Conservation (phyloP, 2,797 vertebrate genomes). For the Macroramphosus scolopax region DNA sequence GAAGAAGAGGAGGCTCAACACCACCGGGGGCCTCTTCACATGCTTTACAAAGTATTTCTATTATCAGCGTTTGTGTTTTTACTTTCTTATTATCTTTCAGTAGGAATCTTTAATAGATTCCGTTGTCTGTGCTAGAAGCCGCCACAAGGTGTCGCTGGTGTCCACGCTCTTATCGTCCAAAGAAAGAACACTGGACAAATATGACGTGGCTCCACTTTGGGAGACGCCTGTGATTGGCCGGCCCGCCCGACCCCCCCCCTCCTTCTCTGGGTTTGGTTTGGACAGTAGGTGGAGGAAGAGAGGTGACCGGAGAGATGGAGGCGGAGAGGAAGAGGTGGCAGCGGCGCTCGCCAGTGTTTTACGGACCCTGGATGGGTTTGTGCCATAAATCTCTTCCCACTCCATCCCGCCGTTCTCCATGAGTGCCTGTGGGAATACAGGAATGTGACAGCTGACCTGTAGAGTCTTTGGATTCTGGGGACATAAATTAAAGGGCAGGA, state of each 20-base stretch:
- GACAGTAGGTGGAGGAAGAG: conserved; percentile 39
- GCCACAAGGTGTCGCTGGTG: conserved; percentile 82
- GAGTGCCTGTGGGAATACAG: conserved; percentile 81
- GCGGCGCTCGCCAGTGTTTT: conserved; percentile 74
- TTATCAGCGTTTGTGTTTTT: too few relatives aligned
- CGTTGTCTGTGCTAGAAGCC: conserved; percentile 1
- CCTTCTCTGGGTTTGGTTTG: conserved; percentile 52
- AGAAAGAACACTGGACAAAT: conserved; percentile 37
- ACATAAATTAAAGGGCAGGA: conserved; percentile 80
- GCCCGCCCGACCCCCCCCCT: too few relatives aligned
- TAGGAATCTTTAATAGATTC: too few relatives aligned
- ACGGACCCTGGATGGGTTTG: conserved; percentile 73
- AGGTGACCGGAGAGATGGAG: conserved; percentile 31
- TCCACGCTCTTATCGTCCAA: conserved; percentile 59
- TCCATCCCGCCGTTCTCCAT: conserved; percentile 76
- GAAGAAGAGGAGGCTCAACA: too few relatives aligned
- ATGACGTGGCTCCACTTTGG: conserved; percentile 45
- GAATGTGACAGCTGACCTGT: conserved; percentile 85
- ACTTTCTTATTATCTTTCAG: too few relatives aligned
- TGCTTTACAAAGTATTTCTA: too few relatives aligned
- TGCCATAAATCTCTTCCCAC: conserved; percentile 80
- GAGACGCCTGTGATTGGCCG: conserved; percentile 15
- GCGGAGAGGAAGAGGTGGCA: conserved; percentile 55
- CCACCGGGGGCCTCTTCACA: too few relatives aligned
- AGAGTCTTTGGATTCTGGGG: conserved; percentile 75